Percentiles rank a stretch among this genome's conserved stretches.
Conservation (phyloP, 92 coral and sea anemone genomes). For the Heteractis magnifica region DNA sequence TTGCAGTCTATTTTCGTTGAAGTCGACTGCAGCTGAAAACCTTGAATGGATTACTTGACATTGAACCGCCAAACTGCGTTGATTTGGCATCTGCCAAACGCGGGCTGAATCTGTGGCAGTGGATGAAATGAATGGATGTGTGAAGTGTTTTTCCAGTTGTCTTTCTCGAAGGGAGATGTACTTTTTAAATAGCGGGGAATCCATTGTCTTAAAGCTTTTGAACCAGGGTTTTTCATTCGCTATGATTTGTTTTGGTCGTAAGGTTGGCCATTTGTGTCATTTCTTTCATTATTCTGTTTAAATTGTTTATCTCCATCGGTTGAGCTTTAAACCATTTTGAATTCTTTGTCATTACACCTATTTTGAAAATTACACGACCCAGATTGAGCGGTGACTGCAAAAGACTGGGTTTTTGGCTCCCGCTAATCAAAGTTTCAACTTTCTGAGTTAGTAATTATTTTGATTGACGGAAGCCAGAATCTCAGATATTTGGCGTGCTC, state of each 20-base stretch:
- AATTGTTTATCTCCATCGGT: slow-evolving; percentile 35
- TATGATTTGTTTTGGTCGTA: slow-evolving; percentile 33
- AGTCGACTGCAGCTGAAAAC: neutral
- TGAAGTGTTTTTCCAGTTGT: slow-evolving; percentile 29
- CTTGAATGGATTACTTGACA: neutral
- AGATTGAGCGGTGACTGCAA: no score
- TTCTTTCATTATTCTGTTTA: slow-evolving; percentile 14
- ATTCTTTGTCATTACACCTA: slow-evolving; percentile 12
- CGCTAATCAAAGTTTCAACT: no score
- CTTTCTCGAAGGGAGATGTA: slow-evolving; percentile 48
- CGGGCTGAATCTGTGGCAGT: neutral
- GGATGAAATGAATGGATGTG: neutral
- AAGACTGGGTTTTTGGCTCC: no score
- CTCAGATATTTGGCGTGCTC: no score
- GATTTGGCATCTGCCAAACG: neutral
- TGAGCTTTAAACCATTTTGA: slow-evolving; percentile 43
- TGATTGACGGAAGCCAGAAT: no score
- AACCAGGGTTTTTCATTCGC: slow-evolving; percentile 45
- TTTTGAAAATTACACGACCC: no score
- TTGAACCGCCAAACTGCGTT: neutral
- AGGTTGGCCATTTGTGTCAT: slow-evolving; percentile 3
- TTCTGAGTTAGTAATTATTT: no score
- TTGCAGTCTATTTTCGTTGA: slow-evolving; percentile 5
- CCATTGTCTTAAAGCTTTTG: slow-evolving; percentile 38
- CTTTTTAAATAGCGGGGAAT: slow-evolving; percentile 44